Evolutionary conservation across 2,113 vertebrate species (phyloP).

Genomic region (Siphamia tubifer): DNA sequence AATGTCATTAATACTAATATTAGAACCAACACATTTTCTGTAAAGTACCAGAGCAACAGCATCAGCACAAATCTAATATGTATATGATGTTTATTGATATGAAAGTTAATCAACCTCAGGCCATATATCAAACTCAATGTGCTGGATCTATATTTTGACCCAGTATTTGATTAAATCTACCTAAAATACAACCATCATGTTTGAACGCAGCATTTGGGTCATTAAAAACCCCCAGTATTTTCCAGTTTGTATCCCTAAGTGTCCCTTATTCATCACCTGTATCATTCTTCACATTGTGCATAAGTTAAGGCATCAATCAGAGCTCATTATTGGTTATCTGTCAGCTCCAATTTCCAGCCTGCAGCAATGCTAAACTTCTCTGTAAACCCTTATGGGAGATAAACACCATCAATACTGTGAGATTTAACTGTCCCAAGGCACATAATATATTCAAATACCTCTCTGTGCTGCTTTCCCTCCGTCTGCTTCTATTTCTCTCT

Average conservation of each 20-base stretch:
- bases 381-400: conserved; percentile 32
- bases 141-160: no score
- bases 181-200: no score
- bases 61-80: no score
- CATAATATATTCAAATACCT: conserved; percentile 45
- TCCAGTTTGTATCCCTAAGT: not conserved
- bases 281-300: not conserved
- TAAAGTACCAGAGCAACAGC: no score
- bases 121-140: no score
- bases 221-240: no score
- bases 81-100: no score
- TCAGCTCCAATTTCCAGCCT: conserved; percentile 37
- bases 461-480: not conserved
- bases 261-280: conserved; percentile 13
- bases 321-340: conserved; percentile 51
- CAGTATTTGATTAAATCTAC: no score
- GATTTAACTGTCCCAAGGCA: conserved; percentile 23
- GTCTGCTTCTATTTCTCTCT: not conserved
- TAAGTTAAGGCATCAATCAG: conserved; percentile 39
- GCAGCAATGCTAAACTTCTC: conserved; percentile 32
- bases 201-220: no score
- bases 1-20: no score
- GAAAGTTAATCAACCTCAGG: no score
- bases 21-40: no score
- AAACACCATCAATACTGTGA: conserved; percentile 40